phyloP scores from a whole-genome alignment of 35 echinoderm and acorn worm genomes.

The Heliocidaris erythrogramma region DNA sequence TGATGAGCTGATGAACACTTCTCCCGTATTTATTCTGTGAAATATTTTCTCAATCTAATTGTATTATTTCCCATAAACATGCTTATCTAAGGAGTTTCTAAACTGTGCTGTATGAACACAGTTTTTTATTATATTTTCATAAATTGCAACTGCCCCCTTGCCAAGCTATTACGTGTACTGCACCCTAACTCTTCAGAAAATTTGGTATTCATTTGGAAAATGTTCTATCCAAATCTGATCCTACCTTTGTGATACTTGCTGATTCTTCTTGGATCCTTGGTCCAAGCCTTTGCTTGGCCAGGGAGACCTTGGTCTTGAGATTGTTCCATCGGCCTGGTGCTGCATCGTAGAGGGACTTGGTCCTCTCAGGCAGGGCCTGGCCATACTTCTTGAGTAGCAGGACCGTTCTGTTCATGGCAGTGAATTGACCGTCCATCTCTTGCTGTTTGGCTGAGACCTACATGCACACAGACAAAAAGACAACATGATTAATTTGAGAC shows the following conservation, averaged over 20 bases:
- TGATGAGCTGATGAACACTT: too few relatives aligned
- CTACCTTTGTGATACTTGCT: slow-evolving; percentile 97
- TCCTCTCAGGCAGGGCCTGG: slow-evolving; percentile 84
- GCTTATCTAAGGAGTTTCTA: too few relatives aligned
- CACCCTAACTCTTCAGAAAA: too few relatives aligned
- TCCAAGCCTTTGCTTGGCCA: slow-evolving; percentile 94
- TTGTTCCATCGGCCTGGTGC: slow-evolving; percentile 97
- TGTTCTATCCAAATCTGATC: background rate
- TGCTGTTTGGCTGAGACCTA: slow-evolving; percentile 98
- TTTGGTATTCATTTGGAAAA: background rate
- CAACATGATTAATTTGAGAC: background rate
- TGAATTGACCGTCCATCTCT: slow-evolving; percentile 99
- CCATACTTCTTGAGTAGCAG: slow-evolving; percentile 89
- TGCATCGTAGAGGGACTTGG: slow-evolving; percentile 85
- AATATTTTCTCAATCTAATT: too few relatives aligned
- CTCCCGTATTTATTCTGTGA: too few relatives aligned
- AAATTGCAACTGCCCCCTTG: too few relatives aligned
- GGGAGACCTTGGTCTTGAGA: slow-evolving; percentile 98
- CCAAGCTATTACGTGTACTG: too few relatives aligned
- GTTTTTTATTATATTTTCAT: too few relatives aligned
- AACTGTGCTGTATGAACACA: too few relatives aligned
- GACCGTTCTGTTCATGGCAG: slow-evolving; percentile 97
- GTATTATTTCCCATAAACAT: too few relatives aligned
- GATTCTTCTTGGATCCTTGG: slow-evolving; percentile 96
- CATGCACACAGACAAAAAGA: background rate